phyloP scores from a whole-genome alignment of 1,140 invertebrate genomes.

The Nephila pilipes region DNA sequence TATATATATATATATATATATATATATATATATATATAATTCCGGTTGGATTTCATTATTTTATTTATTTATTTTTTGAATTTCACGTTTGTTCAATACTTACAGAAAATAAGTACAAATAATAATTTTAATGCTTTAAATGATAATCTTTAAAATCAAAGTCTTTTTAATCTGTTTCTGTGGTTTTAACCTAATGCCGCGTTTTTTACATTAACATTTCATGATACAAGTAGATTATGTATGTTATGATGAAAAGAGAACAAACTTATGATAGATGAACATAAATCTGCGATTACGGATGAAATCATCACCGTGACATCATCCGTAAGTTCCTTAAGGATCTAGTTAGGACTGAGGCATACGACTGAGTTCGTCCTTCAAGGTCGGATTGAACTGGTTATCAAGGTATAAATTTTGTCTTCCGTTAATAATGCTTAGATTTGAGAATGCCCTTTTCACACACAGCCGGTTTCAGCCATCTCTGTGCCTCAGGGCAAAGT shows the following conservation, averaged over 20 bases:
- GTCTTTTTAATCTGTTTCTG: no score
- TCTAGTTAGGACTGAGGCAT: not conserved
- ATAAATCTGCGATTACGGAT: not conserved
- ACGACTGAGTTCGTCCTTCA: slow-evolving; percentile 57
- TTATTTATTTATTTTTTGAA: no score
- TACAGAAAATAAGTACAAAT: no score
- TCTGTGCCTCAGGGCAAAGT: not conserved
- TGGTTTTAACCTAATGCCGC: no score
- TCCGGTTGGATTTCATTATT: no score
- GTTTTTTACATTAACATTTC: not conserved
- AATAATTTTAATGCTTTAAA: no score
- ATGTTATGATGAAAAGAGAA: not conserved
- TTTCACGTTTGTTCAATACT: no score
- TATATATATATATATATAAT: no score
- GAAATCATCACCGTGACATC: slow-evolving; percentile 40
- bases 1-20: no score
- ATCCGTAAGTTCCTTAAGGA: slow-evolving; percentile 4
- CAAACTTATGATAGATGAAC: not conserved
- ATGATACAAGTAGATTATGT: not conserved
- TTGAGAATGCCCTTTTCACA: slow-evolving; percentile 33
- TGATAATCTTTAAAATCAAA: no score
- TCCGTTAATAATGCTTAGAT: slow-evolving; percentile 52
- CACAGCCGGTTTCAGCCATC: slow-evolving; percentile 38
- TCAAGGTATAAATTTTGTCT: slow-evolving; percentile 37
- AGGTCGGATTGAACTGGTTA: slow-evolving; percentile 68